Evolutionary conservation across 2,888 invertebrate genomes (phyloP), one percentile per base, ranked within the genome.

Genomic region (Rugalucina vietnamica): DNA sequence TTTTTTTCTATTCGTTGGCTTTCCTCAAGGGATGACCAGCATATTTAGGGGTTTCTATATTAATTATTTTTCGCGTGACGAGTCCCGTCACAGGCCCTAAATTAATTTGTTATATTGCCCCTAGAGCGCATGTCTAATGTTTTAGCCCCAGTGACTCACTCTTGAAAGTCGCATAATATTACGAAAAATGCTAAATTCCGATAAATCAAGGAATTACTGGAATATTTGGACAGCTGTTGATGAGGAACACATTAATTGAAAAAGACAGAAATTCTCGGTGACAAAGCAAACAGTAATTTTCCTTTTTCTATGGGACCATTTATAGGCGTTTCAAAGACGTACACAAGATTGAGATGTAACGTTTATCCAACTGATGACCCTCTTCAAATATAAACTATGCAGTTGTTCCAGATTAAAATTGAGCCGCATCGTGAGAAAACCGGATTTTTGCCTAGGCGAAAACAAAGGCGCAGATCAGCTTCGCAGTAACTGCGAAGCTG

Each of bases 161-260:
- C 34, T n/a, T n/a, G 65, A 3, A 65, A 65, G 32, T 29, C 65
- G 34, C 65, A 32, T 65, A 65, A 65, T 34, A 65, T 65, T 65
- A 34, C 65, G 3, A 65, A 65, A 65, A 32, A 34, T 32, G 65
- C 34, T 65, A 65, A 65, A 65, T 65, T 65, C 65, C 65, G 65
- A 65, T 65, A 65, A 65, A 65, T 65, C 65, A 65, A 34, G 34
- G 34, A 65, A 65, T 65, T 65, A 65, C 10, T 65, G 65, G 65
- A 65, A 8, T 65, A 65, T 65, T 65, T 65, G 65, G 65, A 65
- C 65, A 65, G 65, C 65, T 65, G 65, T 65, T 65, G 65, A 65
- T n/a, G 27, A 32, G 10, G 65, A 34, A 34, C 34, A 4, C 8
- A 2, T 1, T 34, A 34, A 65, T 34, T 65, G 34, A 18, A 32